phyloP scores from a whole-genome alignment of 2,113 vertebrate species.

The Albula goreensis region DNA sequence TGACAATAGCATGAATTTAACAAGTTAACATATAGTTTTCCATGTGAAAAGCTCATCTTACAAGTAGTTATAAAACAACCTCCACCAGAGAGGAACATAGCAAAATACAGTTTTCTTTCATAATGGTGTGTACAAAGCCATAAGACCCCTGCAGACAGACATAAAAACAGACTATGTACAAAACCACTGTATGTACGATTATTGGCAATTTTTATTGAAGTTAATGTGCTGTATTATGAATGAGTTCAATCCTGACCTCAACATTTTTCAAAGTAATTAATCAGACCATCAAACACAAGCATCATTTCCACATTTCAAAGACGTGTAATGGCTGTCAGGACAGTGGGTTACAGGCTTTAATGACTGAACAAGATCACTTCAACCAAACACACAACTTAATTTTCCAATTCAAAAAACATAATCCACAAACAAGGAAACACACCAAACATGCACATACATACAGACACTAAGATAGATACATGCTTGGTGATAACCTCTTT shows the following conservation, averaged over 20 bases:
- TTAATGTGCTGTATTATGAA: not conserved
- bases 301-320: not conserved
- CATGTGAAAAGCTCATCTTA: not conserved
- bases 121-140: not conserved
- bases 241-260: too few species aligned
- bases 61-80: not conserved
- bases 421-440: not conserved
- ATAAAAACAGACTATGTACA: not conserved
- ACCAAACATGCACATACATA: too few species aligned
- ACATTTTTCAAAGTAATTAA: not conserved
- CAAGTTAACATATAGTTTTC: too few species aligned
- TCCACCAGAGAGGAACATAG: not conserved
- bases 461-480: too few species aligned
- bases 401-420: not conserved
- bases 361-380: not conserved
- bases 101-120: not conserved
- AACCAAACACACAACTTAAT: not conserved
- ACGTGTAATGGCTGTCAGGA: not conserved
- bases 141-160: not conserved
- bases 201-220: not conserved
- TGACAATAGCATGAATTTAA: too few species aligned
- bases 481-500: too few species aligned
- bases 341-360: not conserved
- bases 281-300: not conserved
- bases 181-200: not conserved